Conservation (phyloP, 1,140 invertebrate genomes). For the Zaprionus ghesquierei region DNA sequence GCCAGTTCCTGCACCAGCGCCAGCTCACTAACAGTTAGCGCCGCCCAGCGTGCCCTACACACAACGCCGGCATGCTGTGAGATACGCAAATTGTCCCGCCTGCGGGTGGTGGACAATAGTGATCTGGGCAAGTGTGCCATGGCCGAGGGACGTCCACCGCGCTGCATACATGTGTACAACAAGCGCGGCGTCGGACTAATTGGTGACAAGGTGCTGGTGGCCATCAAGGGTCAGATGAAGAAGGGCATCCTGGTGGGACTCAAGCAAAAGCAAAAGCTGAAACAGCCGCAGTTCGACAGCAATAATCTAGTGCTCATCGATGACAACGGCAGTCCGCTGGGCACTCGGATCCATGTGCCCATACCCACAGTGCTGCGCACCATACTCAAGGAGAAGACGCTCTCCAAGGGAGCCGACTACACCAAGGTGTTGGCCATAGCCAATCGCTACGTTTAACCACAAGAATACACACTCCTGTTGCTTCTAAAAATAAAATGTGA, state of each 20-base stretch:
- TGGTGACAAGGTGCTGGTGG: slow-evolving; percentile 96
- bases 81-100: slow-evolving; percentile 88
- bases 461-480: not conserved
- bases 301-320: slow-evolving; percentile 99
- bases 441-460: slow-evolving; percentile 92
- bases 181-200: slow-evolving; percentile 86
- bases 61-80: slow-evolving; percentile 85
- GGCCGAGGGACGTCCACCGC: slow-evolving; percentile 95
- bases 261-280: slow-evolving; percentile 91
- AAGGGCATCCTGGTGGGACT: slow-evolving; percentile 97
- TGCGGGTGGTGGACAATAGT: slow-evolving; percentile 98
- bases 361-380: slow-evolving; percentile 96
- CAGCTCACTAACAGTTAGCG: not conserved
- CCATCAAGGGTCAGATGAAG: slow-evolving; percentile 98
- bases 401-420: slow-evolving; percentile 94
- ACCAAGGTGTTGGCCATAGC: slow-evolving; percentile 97
- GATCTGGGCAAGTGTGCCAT: slow-evolving; percentile 96
- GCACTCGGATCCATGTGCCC: slow-evolving; percentile 96
- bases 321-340: slow-evolving; percentile 95
- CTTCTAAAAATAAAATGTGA: not conserved
- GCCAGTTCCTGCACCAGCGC: slow-evolving; percentile 22
- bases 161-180: slow-evolving; percentile 94
- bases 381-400: slow-evolving; percentile 91
- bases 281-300: slow-evolving; percentile 96
- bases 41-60: slow-evolving; percentile 82